A percentile compares a stretch with the other conserved stretches of the same genome.
Evolutionary conservation across 2,113 vertebrate genomes (phyloP).

Genomic region (Zapornia atra): DNA sequence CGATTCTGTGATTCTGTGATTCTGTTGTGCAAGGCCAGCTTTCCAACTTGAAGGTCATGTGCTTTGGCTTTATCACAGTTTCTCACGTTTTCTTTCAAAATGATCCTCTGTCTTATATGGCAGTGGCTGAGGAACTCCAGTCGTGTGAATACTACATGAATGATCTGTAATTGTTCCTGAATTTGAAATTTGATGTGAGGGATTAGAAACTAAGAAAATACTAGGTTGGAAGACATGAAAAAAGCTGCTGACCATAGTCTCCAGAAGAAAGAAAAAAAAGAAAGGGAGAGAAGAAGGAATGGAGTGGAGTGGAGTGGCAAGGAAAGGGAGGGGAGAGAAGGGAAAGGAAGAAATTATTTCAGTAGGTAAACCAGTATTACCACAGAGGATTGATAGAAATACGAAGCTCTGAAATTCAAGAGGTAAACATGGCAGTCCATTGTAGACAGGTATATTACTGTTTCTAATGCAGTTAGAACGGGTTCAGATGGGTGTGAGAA

Average conservation of each 20-base stretch:
- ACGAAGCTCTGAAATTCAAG: neutral
- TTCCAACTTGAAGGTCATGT: neutral
- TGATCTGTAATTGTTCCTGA: neutral
- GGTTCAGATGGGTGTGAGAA: neutral
- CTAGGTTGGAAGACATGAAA: neutral
- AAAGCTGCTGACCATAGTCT: neutral
- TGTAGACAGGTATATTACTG: neutral
- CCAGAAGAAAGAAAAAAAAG: neutral
- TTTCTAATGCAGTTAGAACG: neutral
- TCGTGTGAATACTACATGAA: neutral
- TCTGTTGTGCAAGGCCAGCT: neutral
- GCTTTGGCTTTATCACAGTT: neutral
- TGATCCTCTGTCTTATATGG: neutral
- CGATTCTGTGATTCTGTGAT: too few relatives aligned
- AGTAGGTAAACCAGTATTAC: neutral
- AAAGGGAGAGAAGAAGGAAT: fast-evolving
- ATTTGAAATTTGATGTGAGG: neutral
- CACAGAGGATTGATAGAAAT: neutral
- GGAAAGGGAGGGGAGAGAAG: neutral
- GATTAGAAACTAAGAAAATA: neutral
- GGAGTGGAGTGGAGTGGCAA: too few relatives aligned
- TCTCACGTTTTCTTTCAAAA: neutral
- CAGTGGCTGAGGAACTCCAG: neutral
- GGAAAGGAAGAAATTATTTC: neutral
- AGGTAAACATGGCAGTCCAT: neutral